Percentiles rank a stretch among this genome's conserved stretches.
These are phyloP conservation scores for Oncorhynchus nerka DNA, from an alignment of 2,113 vertebrate genomes.

Conservation along the genomic window DNA sequence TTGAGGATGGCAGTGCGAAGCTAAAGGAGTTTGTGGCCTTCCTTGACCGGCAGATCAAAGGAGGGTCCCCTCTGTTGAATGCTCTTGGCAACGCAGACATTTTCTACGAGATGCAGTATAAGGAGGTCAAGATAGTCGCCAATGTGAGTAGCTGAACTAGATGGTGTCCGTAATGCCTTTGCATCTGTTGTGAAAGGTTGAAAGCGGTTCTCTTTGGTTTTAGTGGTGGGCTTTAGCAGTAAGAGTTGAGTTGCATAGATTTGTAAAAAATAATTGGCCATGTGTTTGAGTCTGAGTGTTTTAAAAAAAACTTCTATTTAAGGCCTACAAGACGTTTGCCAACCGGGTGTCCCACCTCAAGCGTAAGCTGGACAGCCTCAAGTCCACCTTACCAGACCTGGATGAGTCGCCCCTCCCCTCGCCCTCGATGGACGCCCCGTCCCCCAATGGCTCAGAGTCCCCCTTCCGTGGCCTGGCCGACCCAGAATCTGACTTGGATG, in stretches of 20 bases:
- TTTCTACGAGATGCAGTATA: conserved; percentile 97
- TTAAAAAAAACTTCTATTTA: not conserved
- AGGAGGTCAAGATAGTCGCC: conserved; percentile 95
- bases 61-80: conserved; percentile 79
- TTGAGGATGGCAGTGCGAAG: conserved; percentile 92
- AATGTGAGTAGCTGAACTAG: conserved; percentile 79
- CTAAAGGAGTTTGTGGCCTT: conserved; percentile 92
- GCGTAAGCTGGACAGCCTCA: conserved; percentile 90
- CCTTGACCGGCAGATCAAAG: conserved; percentile 84
- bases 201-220: too few species aligned
- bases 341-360: conserved; percentile 93
- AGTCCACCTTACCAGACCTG: conserved; percentile 84
- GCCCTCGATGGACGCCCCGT: conserved; percentile 89
- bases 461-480: conserved; percentile 82
- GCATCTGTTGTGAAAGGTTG: too few species aligned
- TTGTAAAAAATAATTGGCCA: too few species aligned
- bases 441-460: conserved; percentile 91
- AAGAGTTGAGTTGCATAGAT: too few species aligned
- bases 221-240: too few species aligned
- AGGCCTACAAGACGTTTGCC: conserved; percentile 97
- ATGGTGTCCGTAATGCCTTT: too few species aligned
- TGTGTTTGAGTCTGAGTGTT: too few species aligned
- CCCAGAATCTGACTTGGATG: conserved; percentile 62
- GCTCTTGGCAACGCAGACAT: conserved; percentile 88
- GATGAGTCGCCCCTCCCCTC: conserved; percentile 94